Base-by-base conservation (phyloP, 2,113 vertebrate genomes). In the Phylloscopus whistleri region DNA sequence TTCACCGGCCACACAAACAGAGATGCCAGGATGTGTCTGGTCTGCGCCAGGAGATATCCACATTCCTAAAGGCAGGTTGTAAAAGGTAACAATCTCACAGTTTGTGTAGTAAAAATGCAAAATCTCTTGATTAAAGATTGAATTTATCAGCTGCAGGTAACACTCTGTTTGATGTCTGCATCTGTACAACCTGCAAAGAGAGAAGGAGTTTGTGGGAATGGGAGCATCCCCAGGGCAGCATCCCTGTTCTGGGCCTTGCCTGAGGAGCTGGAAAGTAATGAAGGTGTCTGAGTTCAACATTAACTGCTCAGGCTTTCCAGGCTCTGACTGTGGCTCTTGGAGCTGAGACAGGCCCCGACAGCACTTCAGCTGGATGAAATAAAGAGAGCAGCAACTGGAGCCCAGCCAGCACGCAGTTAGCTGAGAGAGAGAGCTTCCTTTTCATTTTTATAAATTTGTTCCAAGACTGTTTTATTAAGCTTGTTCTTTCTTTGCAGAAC, bases 361-460 rank as follows among this genome's bases (percentile, higher is more conserved):
- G 89, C 69, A 74, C 48, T 93, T 94, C 72, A 90, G 88, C 86
- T 94, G 93, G 73, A 59, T 90, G 89, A 92, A 89, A 90, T 90
- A 93, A 90, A 94, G 88, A 85, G 64, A 95, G 52, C 68, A 94
- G 76, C 68, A 63, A 52, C 68, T 95, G 93, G 86, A 94, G 21
- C 35, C 44, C 75, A 78, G 94, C 95, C 95, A 94, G 72, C 33
- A 70, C 74, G 72, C 59, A 94, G 86, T 94, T 95, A 94, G 89
- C 64, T 64, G 68, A 64, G 58, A 84, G 56, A 59, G 77, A 58
- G 77, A 62, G 64, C 87, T 89, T 92, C 86, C 68, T 92, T 93
- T 92, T 85, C 21, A 64, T 91, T 95, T 95, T 70, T 59, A 84
- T 63, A 93, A 83, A 83, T 78, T 89, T 87, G 13, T 75, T 95